Base-by-base conservation (phyloP, 2,113 vertebrate genomes). In the Hypocryptadius cinnamomeus region DNA sequence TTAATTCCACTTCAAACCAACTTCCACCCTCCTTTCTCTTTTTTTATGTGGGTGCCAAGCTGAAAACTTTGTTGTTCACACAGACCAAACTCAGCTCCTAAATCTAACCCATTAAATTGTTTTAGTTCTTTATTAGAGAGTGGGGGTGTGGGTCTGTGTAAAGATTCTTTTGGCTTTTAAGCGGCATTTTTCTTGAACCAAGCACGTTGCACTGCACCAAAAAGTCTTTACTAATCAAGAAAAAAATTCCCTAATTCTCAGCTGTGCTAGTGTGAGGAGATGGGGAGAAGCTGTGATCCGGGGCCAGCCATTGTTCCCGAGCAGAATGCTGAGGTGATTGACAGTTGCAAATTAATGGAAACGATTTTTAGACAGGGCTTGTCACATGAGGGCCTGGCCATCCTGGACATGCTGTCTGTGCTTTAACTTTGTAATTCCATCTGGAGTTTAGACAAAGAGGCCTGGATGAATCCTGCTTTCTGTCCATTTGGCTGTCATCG, bases 371-470 rank as follows among this genome's bases (percentile, higher is more conserved):
- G 79, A 93, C 90, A 83, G 78, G 90, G 73, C 72, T 87, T 95
- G 86, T 95, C 94, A 93, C 80, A 93, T 85, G 92, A 92, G 68
- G 74, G 53, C 85, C 63, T 10, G 78, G 51, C 87, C 89, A 90
- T 94, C 79, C 85, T 63, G 84, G 90, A 65, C 53, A 80, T 42
- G 79, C 56, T 95, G 92, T 85, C 96, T 94, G 77, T 91, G 57
- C 82, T 90, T 93, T 95, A 94, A 93, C 94, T 95, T 97, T 73
- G 81, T 84, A 86, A 94, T 85, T 95, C 96, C 92, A 95, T 92
- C 76, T 95, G 96, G 87, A 94, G 89, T 94, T 94, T 53, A 92
- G 89, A 94, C 93, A 96, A 95, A 92, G 87, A 76, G 63, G 72
- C 61, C 85, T 92, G 81, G 87, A 95, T 92, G 87, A 95, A 93